Conservation (phyloP, 2,888 invertebrate genomes). For the Drosophila pseudotakahashii region DNA sequence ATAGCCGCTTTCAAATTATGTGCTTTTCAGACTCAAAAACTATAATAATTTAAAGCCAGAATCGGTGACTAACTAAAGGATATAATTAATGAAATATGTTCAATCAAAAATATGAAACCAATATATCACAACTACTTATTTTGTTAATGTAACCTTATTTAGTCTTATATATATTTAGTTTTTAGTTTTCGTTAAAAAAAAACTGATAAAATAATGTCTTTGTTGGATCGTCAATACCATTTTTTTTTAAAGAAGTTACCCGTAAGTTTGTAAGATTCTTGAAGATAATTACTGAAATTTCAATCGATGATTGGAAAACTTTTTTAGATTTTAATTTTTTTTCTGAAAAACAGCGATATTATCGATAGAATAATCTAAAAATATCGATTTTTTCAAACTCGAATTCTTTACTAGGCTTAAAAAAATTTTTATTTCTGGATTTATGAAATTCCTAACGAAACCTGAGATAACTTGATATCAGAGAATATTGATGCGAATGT, state of each 20-base stretch:
- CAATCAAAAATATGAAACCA: slow-evolving; percentile 25
- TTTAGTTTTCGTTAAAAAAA: background rate
- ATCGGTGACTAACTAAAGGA: slow-evolving; percentile 43
- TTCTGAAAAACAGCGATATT: no score
- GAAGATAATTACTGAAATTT: no score
- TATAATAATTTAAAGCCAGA: slow-evolving; percentile 58
- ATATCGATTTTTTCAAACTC: no score
- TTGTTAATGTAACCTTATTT: slow-evolving; percentile 6
- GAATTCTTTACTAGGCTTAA: no score
- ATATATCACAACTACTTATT: slow-evolving; percentile 21
- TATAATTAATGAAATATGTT: slow-evolving; percentile 26
- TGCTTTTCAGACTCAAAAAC: slow-evolving; percentile 53
- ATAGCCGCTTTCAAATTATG: slow-evolving; percentile 39
- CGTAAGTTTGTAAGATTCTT: no score
- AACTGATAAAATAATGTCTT: background rate
- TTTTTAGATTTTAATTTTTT: no score
- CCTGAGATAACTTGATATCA: no score
- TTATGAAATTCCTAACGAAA: no score
- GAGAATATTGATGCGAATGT: no score
- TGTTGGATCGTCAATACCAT: background rate
- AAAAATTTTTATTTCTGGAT: no score
- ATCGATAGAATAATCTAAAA: no score
- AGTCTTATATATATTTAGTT: background rate
- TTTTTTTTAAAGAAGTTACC: background rate
- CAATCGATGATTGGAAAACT: no score